phyloP scores from a whole-genome alignment of 2,113 vertebrate genomes.

The Psephotus haematonotus region DNA sequence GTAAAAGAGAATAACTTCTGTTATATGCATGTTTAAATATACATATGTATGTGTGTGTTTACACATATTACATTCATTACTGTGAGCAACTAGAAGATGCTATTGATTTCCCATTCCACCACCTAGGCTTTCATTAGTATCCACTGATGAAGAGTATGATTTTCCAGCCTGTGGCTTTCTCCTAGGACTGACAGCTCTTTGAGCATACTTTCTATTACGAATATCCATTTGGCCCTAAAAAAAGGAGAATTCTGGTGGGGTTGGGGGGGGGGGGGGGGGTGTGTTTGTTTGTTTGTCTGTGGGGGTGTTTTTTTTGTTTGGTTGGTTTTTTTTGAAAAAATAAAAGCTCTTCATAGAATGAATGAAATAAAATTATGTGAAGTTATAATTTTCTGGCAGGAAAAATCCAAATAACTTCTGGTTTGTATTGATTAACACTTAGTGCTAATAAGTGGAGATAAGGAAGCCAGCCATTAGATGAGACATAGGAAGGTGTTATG shows the following conservation, averaged over 20 bases:
- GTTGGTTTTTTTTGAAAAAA: neutral
- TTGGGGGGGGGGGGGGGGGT: neutral
- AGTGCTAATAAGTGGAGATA: neutral
- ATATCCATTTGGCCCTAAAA: neutral
- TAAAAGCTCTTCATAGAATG: neutral
- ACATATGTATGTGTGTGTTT: neutral
- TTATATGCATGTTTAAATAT: neutral
- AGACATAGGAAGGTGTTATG: neutral
- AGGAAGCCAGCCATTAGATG: neutral
- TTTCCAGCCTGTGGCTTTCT: neutral
- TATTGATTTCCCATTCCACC: neutral
- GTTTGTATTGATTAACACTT: neutral
- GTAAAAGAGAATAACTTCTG: neutral
- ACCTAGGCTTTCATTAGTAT: neutral
- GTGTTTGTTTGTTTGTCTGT: neutral
- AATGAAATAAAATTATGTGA: neutral
- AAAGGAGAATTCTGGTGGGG: neutral
- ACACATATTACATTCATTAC: neutral
- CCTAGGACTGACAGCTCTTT: neutral
- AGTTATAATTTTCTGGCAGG: neutral
- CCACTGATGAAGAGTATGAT: neutral
- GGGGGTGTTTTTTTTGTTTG: neutral
- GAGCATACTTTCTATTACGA: neutral
- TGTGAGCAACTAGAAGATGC: neutral
- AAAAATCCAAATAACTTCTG: neutral